Evolutionary conservation across 2,797 vertebrate genomes (phyloP).

Genomic region (Acanthopagrus latus): DNA sequence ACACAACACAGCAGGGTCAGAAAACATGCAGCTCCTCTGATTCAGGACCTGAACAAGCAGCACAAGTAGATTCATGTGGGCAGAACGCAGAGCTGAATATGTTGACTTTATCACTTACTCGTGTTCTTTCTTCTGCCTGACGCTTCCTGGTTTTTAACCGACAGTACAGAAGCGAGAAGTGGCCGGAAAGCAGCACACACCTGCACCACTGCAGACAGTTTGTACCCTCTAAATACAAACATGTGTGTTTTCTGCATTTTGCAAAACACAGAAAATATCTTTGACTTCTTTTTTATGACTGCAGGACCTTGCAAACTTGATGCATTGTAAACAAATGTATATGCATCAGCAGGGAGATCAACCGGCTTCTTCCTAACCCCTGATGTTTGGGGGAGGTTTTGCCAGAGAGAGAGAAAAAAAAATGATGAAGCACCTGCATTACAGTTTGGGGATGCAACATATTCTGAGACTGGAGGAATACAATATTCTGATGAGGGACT

Average conservation of each 20-base stretch:
- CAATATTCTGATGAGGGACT: constrained; percentile 52
- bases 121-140: constrained; percentile 13
- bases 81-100: constrained; percentile 18
- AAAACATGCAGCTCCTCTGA: constrained; percentile 21
- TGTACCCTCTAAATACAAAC: constrained; percentile 3
- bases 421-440: constrained; percentile 31
- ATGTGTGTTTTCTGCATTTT: neutral
- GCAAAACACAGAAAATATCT: neutral
- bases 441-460: constrained; percentile 30
- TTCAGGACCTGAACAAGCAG: constrained; percentile 31
- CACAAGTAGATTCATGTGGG: constrained; percentile 15
- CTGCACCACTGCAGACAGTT: neutral
- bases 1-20: constrained; percentile 25
- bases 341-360: constrained; percentile 43
- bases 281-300: constrained; percentile 15
- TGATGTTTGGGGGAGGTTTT: neutral
- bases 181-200: neutral
- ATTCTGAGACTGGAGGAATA: constrained; percentile 38
- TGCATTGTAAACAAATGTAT: constrained; percentile 31
- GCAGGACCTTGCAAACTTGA: neutral
- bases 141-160: constrained; percentile 30
- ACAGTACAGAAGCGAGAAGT: neutral
- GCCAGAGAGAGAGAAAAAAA: neutral
- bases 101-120: constrained; percentile 2
- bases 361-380: constrained; percentile 1